Evolutionary conservation across 2,797 vertebrate genomes (phyloP), one percentile per base, ranked within the genome.

Genomic region (Prunella strophiata): DNA sequence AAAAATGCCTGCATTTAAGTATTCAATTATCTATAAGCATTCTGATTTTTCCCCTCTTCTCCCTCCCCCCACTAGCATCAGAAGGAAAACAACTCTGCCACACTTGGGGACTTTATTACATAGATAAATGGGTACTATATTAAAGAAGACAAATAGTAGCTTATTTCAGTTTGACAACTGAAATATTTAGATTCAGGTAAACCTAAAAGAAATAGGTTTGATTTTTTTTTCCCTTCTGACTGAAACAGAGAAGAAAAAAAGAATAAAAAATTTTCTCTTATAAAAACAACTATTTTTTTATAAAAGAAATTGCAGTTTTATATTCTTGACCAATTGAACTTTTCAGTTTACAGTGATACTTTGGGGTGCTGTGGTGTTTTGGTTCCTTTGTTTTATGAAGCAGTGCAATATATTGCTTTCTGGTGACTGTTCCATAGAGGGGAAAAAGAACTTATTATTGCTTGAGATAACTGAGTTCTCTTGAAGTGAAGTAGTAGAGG

Each of bases 161-260:
- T 80, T 25, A 27, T 57, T 67, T 77, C 29, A 29, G 29, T 67
- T 74, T 74, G 57, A 85, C 26, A 74, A 45, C 2, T 10, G 57
- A 77, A 94, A 77, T 83, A 71, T 67, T 83, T 55, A 74, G 48
- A 88, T 91, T 83, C 67, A 63, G 9, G n/a, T 55, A 93, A 71
- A 67, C 2, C 2, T 74, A 40, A 55, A 74, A 63, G 4, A 73
- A 85, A 36, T 43, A 51, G 4, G 3, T 54, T 84, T 84, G 5
- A 2, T 13, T 65, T 73, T 58, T 74, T 48, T 78, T 78, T 36
- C 19, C 7, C 9, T 38, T 10, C 32, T 65, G 25, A 52, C 6
- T 57, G 34, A 81, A 88, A 80, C 5, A 55, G 23, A 54, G 13
- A 17, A 84, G 19, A 8, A 48, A 73, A 75, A 72, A 45, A 57